Evolutionary conservation across 2,888 invertebrate species (phyloP).

Genomic region (Coelopa pilipes): DNA sequence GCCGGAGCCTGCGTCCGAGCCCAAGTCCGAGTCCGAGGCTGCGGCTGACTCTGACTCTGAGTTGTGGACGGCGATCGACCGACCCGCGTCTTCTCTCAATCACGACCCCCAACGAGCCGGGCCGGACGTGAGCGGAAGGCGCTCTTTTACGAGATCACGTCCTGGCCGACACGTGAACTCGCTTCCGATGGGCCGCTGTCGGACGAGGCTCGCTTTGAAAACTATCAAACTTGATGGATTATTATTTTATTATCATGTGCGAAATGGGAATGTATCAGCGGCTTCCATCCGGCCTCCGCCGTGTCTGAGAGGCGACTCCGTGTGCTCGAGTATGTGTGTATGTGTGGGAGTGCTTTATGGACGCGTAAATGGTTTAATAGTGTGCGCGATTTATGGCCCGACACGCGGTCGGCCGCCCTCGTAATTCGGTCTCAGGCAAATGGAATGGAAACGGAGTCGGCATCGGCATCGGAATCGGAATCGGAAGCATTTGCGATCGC

Average conservation of each 20-base stretch:
- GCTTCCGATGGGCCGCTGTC: neutral
- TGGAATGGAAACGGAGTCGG: neutral
- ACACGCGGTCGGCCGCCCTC: neutral
- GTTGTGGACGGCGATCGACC: neutral
- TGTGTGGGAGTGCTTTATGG: constrained; percentile 22
- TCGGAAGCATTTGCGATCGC: neutral
- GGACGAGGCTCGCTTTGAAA: constrained; percentile 7
- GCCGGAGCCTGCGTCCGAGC: too few species aligned
- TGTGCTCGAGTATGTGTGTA: neutral
- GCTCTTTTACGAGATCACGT: constrained; percentile 61
- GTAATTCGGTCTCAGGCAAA: too few species aligned
- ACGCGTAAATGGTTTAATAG: constrained; percentile 28
- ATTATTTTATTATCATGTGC: constrained; percentile 20
- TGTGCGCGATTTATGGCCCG: constrained; percentile 13
- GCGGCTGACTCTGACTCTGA: too few species aligned
- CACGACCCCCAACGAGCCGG: constrained; percentile 1
- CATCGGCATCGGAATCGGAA: neutral
- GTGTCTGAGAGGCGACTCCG: neutral
- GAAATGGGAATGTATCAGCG: neutral
- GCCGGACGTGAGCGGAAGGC: neutral
- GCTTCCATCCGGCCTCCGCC: neutral
- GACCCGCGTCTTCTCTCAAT: constrained; percentile 19
- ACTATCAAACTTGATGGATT: constrained; percentile 34
- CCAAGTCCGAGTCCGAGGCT: too few species aligned
- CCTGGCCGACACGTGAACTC: constrained; percentile 62